A percentile compares a stretch with the other conserved stretches of the same genome.
Evolutionary conservation across 2,113 vertebrate genomes (phyloP).

Genomic region (Plectropomus leopardus): DNA sequence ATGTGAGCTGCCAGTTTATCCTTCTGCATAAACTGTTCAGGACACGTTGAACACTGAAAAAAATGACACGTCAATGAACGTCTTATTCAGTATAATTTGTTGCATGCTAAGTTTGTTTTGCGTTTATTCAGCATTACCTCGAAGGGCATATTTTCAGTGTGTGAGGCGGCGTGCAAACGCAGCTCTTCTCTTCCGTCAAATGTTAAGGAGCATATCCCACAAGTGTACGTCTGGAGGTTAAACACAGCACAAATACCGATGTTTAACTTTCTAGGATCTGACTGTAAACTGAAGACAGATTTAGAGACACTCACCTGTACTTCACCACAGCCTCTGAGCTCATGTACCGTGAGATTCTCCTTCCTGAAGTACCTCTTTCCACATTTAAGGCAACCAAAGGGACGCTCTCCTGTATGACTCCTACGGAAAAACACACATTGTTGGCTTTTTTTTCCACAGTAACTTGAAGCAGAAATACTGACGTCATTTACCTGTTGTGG

Average conservation of each 20-base stretch:
- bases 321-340: constrained; percentile 90
- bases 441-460: background rate
- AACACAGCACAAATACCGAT: constrained; percentile 24
- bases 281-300: too few relatives aligned
- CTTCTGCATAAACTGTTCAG: constrained; percentile 98
- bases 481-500: constrained; percentile 92
- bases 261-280: too few relatives aligned
- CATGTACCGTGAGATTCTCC: constrained; percentile 93
- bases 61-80: background rate
- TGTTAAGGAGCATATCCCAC: constrained; percentile 86
- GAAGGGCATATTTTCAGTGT: constrained; percentile 96
- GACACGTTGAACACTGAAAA: constrained; percentile 91
- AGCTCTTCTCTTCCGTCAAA: constrained; percentile 91
- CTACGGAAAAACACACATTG: constrained; percentile 71
- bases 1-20: constrained; percentile 93
- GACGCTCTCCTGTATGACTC: constrained; percentile 96
- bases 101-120: background rate
- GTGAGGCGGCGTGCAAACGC: constrained; percentile 90
- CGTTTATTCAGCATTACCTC: constrained; percentile 84
- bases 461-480: background rate
- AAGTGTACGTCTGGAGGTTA: constrained; percentile 87
- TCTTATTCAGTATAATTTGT: too few relatives aligned
- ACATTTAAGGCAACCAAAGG: constrained; percentile 93
- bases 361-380: constrained; percentile 97
- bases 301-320: constrained; percentile 83